Conservation (phyloP, 92 coral and sea anemone genomes). For the Epizoanthus stellaris region DNA sequence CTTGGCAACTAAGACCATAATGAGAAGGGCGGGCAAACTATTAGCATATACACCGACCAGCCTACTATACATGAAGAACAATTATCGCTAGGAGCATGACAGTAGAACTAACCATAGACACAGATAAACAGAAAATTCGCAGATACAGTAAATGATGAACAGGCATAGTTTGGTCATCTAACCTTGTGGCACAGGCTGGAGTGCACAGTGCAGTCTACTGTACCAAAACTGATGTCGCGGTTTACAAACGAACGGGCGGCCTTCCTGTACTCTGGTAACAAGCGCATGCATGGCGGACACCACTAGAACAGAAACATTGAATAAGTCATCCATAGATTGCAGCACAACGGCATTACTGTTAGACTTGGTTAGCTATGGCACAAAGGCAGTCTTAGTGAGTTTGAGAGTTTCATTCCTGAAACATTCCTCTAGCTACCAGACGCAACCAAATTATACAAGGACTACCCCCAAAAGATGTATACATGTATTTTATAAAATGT, state of each 20-base stretch:
- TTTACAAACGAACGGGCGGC: conserved; percentile 86
- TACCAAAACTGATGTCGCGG: conserved; percentile 88
- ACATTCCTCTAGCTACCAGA: background rate
- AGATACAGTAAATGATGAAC: no score
- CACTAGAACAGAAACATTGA: conserved; percentile 63
- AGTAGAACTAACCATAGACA: no score
- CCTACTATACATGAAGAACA: no score
- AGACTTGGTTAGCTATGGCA: no score
- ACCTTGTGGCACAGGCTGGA: conserved; percentile 87
- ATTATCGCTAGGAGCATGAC: no score
- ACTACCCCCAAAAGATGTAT: no score
- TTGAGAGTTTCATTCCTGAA: background rate
- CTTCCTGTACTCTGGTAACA: conserved; percentile 96
- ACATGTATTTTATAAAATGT: no score
- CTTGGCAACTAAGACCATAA: no score
- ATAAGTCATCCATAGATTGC: background rate
- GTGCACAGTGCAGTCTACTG: conserved; percentile 97
- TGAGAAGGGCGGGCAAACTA: no score
- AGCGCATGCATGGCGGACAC: conserved; percentile 98
- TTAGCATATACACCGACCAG: background rate
- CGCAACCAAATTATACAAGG: background rate
- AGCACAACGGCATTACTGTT: background rate
- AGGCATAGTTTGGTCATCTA: conserved; percentile 4
- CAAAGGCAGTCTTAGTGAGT: background rate
- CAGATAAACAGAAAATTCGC: no score